These are phyloP conservation scores for Leptinotarsa lineolata DNA, from an alignment of 1,140 invertebrate species.

Conservation along the genomic window DNA sequence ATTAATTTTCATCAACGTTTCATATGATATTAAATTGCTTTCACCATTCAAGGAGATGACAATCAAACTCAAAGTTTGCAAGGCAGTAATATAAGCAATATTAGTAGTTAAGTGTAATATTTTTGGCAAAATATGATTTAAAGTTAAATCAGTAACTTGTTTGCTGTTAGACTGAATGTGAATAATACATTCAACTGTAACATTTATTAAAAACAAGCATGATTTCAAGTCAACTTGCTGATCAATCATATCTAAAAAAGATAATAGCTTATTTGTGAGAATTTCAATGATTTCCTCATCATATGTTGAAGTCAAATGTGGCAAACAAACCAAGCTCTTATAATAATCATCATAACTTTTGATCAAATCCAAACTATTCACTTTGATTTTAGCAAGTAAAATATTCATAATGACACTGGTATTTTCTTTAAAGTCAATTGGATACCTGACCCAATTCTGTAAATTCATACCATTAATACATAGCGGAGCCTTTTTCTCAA, in stretches of 20 bases:
- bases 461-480: conserved; percentile 64
- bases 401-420: conserved; percentile 50
- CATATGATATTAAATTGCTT: conserved; percentile 56
- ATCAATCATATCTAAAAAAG: conserved; percentile 28
- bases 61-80: conserved; percentile 59
- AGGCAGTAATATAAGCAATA: conserved; percentile 29
- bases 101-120: conserved; percentile 37
- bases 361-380: conserved; percentile 47
- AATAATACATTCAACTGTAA: conserved; percentile 62
- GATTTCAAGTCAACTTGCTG: conserved; percentile 42
- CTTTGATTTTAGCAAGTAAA: conserved; percentile 46
- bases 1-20: conserved; percentile 61
- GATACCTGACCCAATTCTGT: conserved; percentile 68
- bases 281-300: conserved; percentile 40
- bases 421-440: conserved; percentile 63
- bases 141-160: neutral
- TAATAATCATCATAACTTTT: conserved; percentile 55
- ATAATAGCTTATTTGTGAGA: conserved; percentile 48
- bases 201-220: conserved; percentile 60
- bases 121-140: conserved; percentile 19
- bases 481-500: conserved; percentile 68
- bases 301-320: conserved; percentile 58
- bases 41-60: conserved; percentile 55
- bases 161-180: conserved; percentile 56
- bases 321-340: conserved; percentile 64